These are phyloP conservation scores for Galago senegalensis DNA, from an alignment of 2,797 vertebrate genomes.

Conservation along the genomic window DNA sequence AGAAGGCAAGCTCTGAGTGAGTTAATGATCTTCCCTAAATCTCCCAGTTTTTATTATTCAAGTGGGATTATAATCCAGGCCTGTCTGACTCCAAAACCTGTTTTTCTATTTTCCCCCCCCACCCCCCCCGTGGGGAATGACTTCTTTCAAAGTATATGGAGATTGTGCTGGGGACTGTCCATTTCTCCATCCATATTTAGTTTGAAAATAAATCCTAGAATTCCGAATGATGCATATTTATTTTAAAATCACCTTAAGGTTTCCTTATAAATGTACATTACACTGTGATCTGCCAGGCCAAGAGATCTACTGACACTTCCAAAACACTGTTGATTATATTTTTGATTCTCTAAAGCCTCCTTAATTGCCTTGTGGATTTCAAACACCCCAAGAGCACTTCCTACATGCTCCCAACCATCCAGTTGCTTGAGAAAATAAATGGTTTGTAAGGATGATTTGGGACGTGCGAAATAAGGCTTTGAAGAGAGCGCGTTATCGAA, in stretches of 20 bases:
- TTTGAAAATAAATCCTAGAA: constrained; percentile 71
- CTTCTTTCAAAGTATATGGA: not conserved
- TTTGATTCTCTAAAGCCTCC: constrained; percentile 81
- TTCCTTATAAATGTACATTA: constrained; percentile 57
- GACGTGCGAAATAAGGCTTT: constrained; percentile 54
- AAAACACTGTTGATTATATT: constrained; percentile 69
- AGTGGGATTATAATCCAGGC: not conserved
- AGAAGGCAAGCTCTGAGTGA: not conserved
- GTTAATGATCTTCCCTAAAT: not conserved
- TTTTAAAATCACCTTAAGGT: constrained; percentile 46
- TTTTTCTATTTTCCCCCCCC: not conserved
- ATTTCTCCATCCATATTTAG: not conserved
- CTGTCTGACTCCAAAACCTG: not conserved
- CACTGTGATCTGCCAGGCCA: constrained; percentile 4
- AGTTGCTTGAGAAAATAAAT: constrained; percentile 37
- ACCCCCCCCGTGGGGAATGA: no score
- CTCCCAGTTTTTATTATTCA: not conserved
- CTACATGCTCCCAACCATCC: constrained; percentile 74
- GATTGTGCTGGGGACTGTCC: not conserved
- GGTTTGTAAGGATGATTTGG: constrained; percentile 56
- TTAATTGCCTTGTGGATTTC: constrained; percentile 88
- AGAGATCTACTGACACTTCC: constrained; percentile 77
- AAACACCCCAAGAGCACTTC: constrained; percentile 79
- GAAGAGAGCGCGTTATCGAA: not conserved
- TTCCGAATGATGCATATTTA: constrained; percentile 53